phyloP scores from a whole-genome alignment of 2,113 vertebrate species.

The Takifugu flavidus region DNA sequence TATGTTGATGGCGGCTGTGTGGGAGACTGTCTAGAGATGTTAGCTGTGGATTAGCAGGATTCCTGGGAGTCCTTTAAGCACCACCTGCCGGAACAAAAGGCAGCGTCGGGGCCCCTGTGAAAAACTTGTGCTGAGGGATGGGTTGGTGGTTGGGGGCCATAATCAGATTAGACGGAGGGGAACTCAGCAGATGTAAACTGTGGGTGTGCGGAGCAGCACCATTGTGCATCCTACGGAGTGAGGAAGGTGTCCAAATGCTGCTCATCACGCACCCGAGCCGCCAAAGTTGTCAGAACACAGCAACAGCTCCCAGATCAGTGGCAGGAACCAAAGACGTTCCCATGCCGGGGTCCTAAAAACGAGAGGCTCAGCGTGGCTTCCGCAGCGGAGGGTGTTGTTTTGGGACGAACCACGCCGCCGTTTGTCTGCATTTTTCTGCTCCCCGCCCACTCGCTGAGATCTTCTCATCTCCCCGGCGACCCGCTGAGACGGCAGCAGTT shows the following conservation, averaged over 20 bases:
- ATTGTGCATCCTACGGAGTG: no score
- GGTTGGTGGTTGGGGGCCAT: constrained; percentile 27
- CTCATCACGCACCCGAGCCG: no score
- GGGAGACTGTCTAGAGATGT: constrained; percentile 5
- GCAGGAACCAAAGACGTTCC: no score
- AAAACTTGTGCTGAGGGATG: constrained; percentile 31
- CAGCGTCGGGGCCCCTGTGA: constrained; percentile 15
- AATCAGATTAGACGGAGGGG: constrained; percentile 53
- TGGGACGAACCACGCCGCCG: constrained; percentile 16
- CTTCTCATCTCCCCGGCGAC: constrained; percentile 52
- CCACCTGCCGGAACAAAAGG: constrained; percentile 60
- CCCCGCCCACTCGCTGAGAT: constrained; percentile 20
- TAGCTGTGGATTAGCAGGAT: constrained; percentile 18
- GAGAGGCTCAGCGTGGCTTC: constrained; percentile 6
- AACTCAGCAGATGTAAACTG: constrained; percentile 26
- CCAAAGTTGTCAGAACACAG: no score
- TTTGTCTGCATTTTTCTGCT: constrained; percentile 33
- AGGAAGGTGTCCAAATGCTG: no score
- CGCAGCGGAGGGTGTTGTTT: constrained; percentile 22
- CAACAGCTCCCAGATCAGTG: no score
- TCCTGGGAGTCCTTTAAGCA: constrained; percentile 16
- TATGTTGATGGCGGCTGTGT: not conserved
- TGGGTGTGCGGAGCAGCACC: no score
- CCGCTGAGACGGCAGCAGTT: constrained; percentile 51
- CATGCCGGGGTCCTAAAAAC: no score